phyloP scores from a whole-genome alignment of 2,888 invertebrate genomes.

The Clepsis dumicolana region DNA sequence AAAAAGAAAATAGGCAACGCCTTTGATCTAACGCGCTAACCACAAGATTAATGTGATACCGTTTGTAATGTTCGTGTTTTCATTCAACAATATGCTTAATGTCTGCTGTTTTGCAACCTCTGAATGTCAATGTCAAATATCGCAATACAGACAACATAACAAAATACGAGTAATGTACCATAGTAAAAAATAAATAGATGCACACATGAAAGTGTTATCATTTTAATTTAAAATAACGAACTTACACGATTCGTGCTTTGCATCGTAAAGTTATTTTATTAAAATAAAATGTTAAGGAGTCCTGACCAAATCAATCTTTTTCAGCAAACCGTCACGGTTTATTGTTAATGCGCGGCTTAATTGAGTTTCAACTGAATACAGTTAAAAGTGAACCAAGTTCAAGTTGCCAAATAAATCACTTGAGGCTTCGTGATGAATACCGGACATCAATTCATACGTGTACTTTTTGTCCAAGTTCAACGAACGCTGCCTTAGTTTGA shows the following conservation, averaged over 20 bases:
- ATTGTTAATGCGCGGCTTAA: not conserved
- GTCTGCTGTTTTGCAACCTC: conserved; percentile 11
- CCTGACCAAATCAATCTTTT: not conserved
- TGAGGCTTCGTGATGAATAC: conserved; percentile 32
- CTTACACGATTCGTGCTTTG: too few species aligned
- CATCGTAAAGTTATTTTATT: too few species aligned
- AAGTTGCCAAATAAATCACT: conserved; percentile 37
- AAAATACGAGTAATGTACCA: not conserved
- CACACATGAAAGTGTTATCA: too few species aligned
- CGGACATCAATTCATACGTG: conserved; percentile 23
- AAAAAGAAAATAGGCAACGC: not conserved
- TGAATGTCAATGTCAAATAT: conserved; percentile 22
- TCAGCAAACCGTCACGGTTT: not conserved
- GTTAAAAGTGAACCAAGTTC: conserved; percentile 27
- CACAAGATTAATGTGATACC: not conserved
- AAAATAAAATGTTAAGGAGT: not conserved
- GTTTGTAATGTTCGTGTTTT: conserved; percentile 8
- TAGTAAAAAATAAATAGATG: not conserved
- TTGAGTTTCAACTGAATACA: not conserved
- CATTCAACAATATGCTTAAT: not conserved
- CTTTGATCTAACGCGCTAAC: not conserved
- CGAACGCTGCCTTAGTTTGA: conserved; percentile 5
- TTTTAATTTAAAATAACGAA: too few species aligned
- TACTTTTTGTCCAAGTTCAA: conserved; percentile 31
- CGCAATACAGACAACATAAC: conserved; percentile 2